Evolutionary conservation across 2,888 invertebrate species (phyloP).

Genomic region (Ochropleura leucogaster): DNA sequence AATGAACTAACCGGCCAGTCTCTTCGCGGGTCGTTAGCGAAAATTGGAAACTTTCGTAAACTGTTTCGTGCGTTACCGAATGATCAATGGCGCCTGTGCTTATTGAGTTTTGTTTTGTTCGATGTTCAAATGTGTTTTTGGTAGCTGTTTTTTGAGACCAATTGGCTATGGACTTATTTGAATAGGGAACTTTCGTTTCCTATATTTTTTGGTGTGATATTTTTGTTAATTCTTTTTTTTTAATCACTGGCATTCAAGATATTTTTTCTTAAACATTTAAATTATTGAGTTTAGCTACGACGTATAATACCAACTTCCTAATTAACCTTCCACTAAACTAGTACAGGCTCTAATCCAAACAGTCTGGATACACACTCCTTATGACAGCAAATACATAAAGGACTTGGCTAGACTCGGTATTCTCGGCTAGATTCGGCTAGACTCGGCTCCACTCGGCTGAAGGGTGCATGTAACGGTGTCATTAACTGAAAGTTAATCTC

Average conservation of each 20-base stretch:
- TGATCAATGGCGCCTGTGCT: slow-evolving; percentile 78
- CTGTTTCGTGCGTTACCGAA: slow-evolving; percentile 71
- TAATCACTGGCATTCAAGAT: background rate
- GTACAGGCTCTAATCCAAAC: slow-evolving; percentile 56
- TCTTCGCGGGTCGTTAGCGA: slow-evolving; percentile 84
- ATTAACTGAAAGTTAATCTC: slow-evolving; percentile 74
- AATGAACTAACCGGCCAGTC: slow-evolving; percentile 85
- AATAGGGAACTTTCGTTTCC: slow-evolving; percentile 28
- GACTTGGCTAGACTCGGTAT: slow-evolving; percentile 42
- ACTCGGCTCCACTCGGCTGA: slow-evolving; percentile 36
- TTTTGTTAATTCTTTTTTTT: background rate
- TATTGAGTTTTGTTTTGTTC: slow-evolving; percentile 71
- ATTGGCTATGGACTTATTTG: slow-evolving; percentile 37
- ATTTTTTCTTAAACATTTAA: background rate
- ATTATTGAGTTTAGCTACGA: background rate
- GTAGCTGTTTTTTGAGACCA: slow-evolving; percentile 44
- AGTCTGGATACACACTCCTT: slow-evolving; percentile 57
- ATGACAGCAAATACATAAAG: slow-evolving; percentile 59
- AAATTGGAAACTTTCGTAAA: slow-evolving; percentile 76
- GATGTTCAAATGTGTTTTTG: slow-evolving; percentile 60
- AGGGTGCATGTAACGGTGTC: slow-evolving; percentile 63
- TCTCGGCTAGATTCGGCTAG: slow-evolving; percentile 37
- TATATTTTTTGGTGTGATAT: slow-evolving; percentile 1
- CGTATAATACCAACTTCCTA: slow-evolving; percentile 1
- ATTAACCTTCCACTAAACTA: slow-evolving; percentile 40